phyloP scores from a whole-genome alignment of 2,797 vertebrate species.

The Oreochromis grahami region DNA sequence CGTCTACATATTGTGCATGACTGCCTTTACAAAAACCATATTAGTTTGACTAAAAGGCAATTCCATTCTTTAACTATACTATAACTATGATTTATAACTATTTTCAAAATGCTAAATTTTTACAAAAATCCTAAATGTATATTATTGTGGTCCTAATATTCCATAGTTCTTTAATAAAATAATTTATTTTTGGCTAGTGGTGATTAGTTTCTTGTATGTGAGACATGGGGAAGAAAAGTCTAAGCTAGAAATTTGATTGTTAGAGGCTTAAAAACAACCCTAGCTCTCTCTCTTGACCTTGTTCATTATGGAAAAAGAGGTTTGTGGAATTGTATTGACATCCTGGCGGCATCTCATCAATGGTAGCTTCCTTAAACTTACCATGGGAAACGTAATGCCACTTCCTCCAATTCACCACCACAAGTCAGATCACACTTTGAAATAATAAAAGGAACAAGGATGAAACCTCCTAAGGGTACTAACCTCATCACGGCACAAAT shows the following conservation, averaged over 20 bases:
- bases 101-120: background rate
- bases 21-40: no score
- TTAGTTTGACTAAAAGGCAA: no score
- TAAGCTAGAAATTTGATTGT: background rate
- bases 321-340: slow-evolving; percentile 26
- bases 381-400: slow-evolving; percentile 55
- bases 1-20: no score
- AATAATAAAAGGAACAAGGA: slow-evolving; percentile 61
- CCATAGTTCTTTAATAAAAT: no score
- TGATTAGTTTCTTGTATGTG: background rate
- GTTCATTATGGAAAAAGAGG: slow-evolving; percentile 26
- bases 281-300: slow-evolving; percentile 31
- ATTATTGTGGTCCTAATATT: background rate
- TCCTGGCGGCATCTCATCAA: slow-evolving; percentile 40
- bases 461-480: slow-evolving; percentile 39
- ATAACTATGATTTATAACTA: no score
- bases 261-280: slow-evolving; percentile 15
- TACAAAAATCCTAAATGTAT: background rate
- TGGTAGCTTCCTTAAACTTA: slow-evolving; percentile 54
- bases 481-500: slow-evolving; percentile 24
- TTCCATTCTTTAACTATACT: no score
- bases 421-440: slow-evolving; percentile 44
- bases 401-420: slow-evolving; percentile 73
- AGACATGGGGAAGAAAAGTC: background rate
- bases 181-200: background rate